These are phyloP conservation scores for Drosophila simulans DNA, from an alignment of 1,140 invertebrate species.

Conservation along the genomic window DNA sequence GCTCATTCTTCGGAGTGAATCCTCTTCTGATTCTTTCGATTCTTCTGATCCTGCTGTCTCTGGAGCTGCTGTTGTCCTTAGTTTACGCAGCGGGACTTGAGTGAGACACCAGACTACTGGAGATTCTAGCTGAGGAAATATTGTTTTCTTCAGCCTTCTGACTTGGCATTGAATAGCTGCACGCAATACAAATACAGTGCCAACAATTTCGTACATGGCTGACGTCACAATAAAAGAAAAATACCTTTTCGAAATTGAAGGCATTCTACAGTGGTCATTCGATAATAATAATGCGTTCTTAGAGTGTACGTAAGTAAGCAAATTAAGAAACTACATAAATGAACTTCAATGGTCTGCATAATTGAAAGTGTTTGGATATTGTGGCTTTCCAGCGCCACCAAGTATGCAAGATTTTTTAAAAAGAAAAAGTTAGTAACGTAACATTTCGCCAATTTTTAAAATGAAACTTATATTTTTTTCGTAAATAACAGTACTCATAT, in stretches of 20 bases:
- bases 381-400: too few relatives aligned
- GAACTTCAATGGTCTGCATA: background rate
- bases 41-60: slow-evolving; percentile 9
- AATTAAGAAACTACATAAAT: background rate
- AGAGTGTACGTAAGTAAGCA: background rate
- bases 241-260: background rate
- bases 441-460: too few relatives aligned
- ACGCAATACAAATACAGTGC: slow-evolving; percentile 69
- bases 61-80: slow-evolving; percentile 8
- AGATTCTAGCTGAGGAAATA: slow-evolving; percentile 56
- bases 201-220: slow-evolving; percentile 24
- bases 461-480: too few relatives aligned
- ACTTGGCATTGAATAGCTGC: slow-evolving; percentile 59
- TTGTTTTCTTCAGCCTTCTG: slow-evolving; percentile 34
- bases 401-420: too few relatives aligned
- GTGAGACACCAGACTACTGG: slow-evolving; percentile 8
- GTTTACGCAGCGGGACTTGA: slow-evolving; percentile 42
- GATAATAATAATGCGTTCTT: too few relatives aligned
- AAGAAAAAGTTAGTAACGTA: too few relatives aligned
- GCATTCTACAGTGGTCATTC: slow-evolving; percentile 1
- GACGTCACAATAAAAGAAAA: slow-evolving; percentile 35
- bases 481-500: too few relatives aligned
- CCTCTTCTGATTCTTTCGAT: background rate
- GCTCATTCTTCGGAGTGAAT: background rate
- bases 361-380: background rate